A percentile compares a stretch with the other conserved stretches of the same genome.
Evolutionary conservation across 2,797 vertebrate species (phyloP).

Genomic region (Onychomys arenicola): DNA sequence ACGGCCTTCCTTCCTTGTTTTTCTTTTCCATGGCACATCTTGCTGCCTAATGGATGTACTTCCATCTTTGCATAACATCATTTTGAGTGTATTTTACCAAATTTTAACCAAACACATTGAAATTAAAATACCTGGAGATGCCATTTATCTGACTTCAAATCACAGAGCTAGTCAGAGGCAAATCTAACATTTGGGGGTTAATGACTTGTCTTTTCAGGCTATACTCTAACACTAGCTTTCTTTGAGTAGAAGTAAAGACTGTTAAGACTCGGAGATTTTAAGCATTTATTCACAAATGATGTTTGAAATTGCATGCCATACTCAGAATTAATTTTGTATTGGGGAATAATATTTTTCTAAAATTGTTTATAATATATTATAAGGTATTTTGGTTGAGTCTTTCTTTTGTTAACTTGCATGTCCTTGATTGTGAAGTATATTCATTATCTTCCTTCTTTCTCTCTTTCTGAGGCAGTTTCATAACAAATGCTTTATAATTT

Average conservation of each 20-base stretch:
- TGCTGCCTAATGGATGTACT: not conserved
- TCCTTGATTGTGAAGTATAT: conserved; percentile 54
- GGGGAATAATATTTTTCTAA: not conserved
- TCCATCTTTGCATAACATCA: not conserved
- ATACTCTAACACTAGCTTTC: not conserved
- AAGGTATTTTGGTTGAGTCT: not conserved
- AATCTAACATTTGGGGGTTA: not conserved
- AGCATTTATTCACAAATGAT: not conserved
- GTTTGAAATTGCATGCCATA: not conserved
- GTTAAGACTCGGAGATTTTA: conserved; percentile 4
- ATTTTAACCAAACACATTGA: conserved; percentile 7
- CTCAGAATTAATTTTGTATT: conserved; percentile 40
- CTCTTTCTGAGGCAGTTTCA: not conserved
- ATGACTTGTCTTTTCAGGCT: not conserved
- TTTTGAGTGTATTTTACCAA: not conserved
- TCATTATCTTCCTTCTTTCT: not conserved
- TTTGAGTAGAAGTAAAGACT: not conserved
- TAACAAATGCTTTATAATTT: conserved; percentile 52
- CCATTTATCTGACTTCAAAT: not conserved
- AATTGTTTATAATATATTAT: not conserved
- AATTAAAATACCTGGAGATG: not conserved
- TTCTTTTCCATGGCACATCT: not conserved
- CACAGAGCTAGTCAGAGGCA: not conserved
- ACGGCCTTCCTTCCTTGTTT: not conserved
- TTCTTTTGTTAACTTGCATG: conserved; percentile 45